Percentiles rank a stretch among this genome's conserved stretches.
These are phyloP conservation scores for Semicossyphus pulcher DNA, from an alignment of 2,113 vertebrate species.

Conservation along the genomic window DNA sequence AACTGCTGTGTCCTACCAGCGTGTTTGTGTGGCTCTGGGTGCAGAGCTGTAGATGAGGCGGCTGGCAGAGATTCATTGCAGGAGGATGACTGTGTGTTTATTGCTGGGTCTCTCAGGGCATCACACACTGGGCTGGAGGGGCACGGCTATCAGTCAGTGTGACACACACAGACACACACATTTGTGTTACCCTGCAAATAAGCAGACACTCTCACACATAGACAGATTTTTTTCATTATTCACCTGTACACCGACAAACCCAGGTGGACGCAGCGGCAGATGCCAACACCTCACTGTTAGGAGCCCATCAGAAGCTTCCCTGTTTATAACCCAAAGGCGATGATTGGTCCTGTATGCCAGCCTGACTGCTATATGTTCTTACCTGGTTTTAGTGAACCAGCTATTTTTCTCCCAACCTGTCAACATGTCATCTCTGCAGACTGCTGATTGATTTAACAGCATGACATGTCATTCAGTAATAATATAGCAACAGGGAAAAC, in stretches of 20 bases:
- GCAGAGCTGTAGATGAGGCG: constrained; percentile 28
- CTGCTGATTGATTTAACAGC: constrained; percentile 11
- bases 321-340: background rate
- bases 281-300: background rate
- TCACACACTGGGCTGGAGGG: constrained; percentile 40
- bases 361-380: too few species aligned
- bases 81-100: constrained; percentile 60
- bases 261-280: background rate
- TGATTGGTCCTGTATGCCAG: background rate
- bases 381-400: background rate
- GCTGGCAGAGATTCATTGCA: constrained; percentile 66
- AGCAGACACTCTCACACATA: background rate
- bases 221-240: background rate
- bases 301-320: background rate
- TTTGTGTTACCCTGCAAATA: constrained; percentile 19
- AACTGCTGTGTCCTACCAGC: background rate
- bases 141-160: constrained; percentile 58
- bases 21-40: constrained; percentile 33
- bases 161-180: constrained; percentile 26
- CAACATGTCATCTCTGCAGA: constrained; percentile 4
- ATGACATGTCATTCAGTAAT: constrained; percentile 29
- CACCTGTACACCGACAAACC: background rate
- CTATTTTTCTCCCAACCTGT: background rate
- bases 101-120: constrained; percentile 55
- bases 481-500: constrained; percentile 13